Percentiles rank a stretch among this genome's conserved stretches.
Evolutionary conservation across 2,888 invertebrate species (phyloP).

Genomic region (Stramonita haemastoma): DNA sequence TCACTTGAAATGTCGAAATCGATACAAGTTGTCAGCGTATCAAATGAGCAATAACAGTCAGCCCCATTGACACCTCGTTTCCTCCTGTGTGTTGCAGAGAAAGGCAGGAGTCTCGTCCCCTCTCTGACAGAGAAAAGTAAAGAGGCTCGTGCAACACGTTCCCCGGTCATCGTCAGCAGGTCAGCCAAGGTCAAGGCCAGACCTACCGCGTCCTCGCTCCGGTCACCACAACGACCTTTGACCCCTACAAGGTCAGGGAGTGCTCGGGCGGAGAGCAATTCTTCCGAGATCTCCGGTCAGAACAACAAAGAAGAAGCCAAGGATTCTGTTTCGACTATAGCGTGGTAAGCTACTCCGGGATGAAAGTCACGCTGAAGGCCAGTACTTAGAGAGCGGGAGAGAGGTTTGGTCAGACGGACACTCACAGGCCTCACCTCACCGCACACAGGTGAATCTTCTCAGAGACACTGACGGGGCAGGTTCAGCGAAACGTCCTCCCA

Average conservation of each 20-base stretch:
- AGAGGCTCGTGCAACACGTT: slow-evolving; percentile 13
- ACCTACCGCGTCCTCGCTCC: not conserved
- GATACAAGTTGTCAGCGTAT: no score
- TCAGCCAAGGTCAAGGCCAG: not conserved
- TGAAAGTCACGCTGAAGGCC: no score
- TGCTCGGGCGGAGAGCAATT: no score
- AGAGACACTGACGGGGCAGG: no score
- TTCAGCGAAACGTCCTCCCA: not conserved
- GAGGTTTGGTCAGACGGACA: no score
- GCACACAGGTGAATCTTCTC: no score
- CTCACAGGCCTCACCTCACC: no score
- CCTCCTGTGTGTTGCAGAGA: slow-evolving; percentile 13
- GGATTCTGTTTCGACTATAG: no score
- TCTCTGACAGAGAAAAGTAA: not conserved
- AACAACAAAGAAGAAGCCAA: not conserved
- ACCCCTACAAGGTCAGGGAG: not conserved
- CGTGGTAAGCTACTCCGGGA: no score
- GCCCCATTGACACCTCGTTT: not conserved
- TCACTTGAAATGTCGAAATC: no score
- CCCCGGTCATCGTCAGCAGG: not conserved
- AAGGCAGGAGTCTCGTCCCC: not conserved
- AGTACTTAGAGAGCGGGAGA: no score
- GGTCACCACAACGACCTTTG: not conserved
- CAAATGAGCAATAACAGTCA: no score
- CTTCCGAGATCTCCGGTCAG: not conserved